Base-by-base conservation (phyloP, 2,797 vertebrate species). In the Mergus octosetaceus region DNA sequence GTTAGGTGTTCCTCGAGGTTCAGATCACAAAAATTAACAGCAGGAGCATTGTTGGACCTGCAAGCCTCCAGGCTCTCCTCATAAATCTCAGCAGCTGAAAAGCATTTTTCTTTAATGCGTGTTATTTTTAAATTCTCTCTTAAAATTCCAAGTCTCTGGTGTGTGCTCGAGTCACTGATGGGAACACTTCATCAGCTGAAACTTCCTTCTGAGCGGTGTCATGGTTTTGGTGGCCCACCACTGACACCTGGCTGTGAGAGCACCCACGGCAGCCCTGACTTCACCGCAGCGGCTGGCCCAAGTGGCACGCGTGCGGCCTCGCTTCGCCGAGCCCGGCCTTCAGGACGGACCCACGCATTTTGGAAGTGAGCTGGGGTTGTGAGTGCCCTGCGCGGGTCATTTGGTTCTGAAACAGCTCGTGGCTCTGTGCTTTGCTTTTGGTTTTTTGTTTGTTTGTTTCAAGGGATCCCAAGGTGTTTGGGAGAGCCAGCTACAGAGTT, bases 311-410 rank as follows among this genome's bases (percentile, higher is more conserved):
- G 45, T 47, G 20, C 45, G 45, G 45, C 10, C 45, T 47, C 5
- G 45, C 45, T 47, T 21, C 39, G 72, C 14, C 6, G 56, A 14
- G 56, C 74, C 19, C 39, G 8, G 65, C 84, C 36, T 10, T 39
- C 11, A 9, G 30, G 6, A 0, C 1, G 2, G 34, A 4, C 34
- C 28, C 25, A 13, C 47, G 66, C 18, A 1, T 25, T 11, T 28
- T 39, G 54, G 66, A 6, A 25, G 36, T 0, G 2, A 34, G 13
- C 5, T 3, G 9, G 21, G 30, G 28, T 54, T 56, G 4, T n/a
- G 54, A 49, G 66, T 7, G 3, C 47, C 57, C 45, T 7, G 14
- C 8, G 0, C 22, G 3, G 45, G 13, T 2, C 39, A 14, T 21
- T 4, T 47, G 25, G 49, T 53, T 49, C 54, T 18, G 34, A 6